phyloP scores from a whole-genome alignment of 2,888 invertebrate genomes.

The Hedya salicella region DNA sequence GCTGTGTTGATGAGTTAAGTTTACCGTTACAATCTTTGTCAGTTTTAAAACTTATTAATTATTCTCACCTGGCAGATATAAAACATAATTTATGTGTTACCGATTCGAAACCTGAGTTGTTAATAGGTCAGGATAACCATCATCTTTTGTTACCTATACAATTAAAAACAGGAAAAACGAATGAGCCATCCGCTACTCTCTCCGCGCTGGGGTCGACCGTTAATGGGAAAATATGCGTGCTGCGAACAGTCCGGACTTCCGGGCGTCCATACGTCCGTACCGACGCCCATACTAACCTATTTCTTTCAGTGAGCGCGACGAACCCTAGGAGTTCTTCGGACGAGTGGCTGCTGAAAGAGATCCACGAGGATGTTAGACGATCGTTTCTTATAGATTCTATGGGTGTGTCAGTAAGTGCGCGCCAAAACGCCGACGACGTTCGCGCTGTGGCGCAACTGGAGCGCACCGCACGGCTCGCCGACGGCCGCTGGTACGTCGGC shows the following conservation, averaged over 20 bases:
- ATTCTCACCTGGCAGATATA: not conserved
- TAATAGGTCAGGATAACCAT: not conserved
- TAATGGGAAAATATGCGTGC: not conserved
- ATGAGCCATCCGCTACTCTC: not conserved
- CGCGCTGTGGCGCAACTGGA: not conserved
- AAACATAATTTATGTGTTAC: not conserved
- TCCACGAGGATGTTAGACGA: not conserved
- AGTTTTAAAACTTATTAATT: not conserved
- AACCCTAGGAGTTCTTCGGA: not conserved
- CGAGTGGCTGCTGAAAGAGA: not conserved
- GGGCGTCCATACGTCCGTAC: too few species aligned
- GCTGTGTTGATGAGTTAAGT: not conserved
- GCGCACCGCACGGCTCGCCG: not conserved
- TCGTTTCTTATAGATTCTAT: not conserved
- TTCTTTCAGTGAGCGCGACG: not conserved
- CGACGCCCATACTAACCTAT: not conserved
- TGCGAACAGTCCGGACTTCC: not conserved
- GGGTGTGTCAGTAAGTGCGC: not conserved
- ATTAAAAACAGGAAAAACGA: not conserved
- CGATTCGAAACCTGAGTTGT: constrained; percentile 1
- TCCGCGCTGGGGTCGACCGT: not conserved
- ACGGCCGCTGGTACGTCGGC: not conserved
- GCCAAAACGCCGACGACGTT: not conserved
- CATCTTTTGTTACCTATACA: not conserved
- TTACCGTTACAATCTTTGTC: not conserved